Evolutionary conservation across 2,113 vertebrate genomes (phyloP).

Genomic region (Vulpes vulpes): DNA sequence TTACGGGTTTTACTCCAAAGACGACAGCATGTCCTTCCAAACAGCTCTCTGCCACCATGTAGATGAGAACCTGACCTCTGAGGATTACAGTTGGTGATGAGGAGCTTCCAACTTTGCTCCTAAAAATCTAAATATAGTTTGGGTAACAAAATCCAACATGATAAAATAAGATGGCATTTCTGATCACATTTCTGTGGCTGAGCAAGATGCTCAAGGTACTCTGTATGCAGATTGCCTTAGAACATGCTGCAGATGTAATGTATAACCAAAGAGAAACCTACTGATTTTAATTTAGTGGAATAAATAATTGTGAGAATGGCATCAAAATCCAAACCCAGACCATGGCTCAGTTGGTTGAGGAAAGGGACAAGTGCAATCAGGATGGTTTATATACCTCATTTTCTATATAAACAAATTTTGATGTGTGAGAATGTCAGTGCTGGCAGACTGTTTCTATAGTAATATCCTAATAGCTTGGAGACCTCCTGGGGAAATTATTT

Average conservation of each 20-base stretch:
- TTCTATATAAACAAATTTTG: constrained; percentile 64
- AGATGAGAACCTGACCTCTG: constrained; percentile 75
- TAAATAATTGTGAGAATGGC: neutral
- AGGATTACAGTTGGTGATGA: constrained; percentile 69
- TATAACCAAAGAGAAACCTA: neutral
- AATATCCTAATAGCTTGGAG: constrained; percentile 35
- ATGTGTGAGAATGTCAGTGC: constrained; percentile 32
- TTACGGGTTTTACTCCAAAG: constrained; percentile 79
- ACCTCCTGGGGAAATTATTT: constrained; percentile 51
- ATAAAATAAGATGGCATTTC: constrained; percentile 69
- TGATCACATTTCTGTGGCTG: neutral
- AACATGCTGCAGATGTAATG: neutral
- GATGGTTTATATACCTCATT: constrained; percentile 23
- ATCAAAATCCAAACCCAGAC: constrained; percentile 34
- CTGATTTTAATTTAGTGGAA: neutral
- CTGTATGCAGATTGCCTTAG: neutral
- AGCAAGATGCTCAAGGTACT: neutral
- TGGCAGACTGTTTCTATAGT: constrained; percentile 62
- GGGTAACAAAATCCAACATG: constrained; percentile 69
- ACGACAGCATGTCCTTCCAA: constrained; percentile 69
- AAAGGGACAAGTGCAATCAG: neutral
- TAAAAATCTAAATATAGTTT: constrained; percentile 80
- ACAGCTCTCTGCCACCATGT: constrained; percentile 57
- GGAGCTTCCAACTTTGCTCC: constrained; percentile 70
- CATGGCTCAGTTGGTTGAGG: neutral